Percentiles rank a stretch among this genome's conserved stretches.
Conservation (phyloP, 2,888 invertebrate species). For the Tenthredo amoena region DNA sequence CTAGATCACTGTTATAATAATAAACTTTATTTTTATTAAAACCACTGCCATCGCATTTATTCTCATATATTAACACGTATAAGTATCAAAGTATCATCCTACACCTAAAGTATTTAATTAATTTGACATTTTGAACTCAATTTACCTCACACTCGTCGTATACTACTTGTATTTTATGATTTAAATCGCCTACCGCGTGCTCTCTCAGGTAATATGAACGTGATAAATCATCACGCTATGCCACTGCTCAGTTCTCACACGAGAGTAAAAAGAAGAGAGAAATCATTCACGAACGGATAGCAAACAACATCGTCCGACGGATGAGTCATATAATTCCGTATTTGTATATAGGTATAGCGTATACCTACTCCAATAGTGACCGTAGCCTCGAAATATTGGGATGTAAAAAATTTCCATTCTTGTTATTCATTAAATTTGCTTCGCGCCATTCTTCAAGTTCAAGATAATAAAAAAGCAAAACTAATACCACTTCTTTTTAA, state of each 20-base stretch:
- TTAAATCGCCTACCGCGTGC: neutral
- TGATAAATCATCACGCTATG: conserved; percentile 31
- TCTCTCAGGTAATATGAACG: conserved; percentile 12
- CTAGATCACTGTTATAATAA: conserved; percentile 66
- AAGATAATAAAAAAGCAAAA: neutral
- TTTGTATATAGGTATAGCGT: neutral
- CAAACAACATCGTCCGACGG: conserved; percentile 13
- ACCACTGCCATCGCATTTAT: neutral
- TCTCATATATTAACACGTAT: neutral
- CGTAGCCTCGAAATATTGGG: neutral
- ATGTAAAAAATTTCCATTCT: neutral
- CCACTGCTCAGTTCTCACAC: neutral
- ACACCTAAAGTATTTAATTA: conserved; percentile 14
- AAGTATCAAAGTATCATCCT: neutral
- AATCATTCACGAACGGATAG: conserved; percentile 9
- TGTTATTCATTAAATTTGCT: neutral
- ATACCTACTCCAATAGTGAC: neutral
- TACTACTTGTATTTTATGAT: neutral
- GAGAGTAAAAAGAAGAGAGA: neutral
- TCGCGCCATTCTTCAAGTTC: neutral
- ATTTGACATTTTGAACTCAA: conserved; percentile 26
- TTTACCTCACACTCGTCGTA: neutral
- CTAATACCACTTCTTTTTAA: neutral
- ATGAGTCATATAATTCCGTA: conserved; percentile 4
- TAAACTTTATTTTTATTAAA: conserved; percentile 72